phyloP scores from a whole-genome alignment of 2,113 vertebrate genomes.

The Myrmecophaga tridactyla region DNA sequence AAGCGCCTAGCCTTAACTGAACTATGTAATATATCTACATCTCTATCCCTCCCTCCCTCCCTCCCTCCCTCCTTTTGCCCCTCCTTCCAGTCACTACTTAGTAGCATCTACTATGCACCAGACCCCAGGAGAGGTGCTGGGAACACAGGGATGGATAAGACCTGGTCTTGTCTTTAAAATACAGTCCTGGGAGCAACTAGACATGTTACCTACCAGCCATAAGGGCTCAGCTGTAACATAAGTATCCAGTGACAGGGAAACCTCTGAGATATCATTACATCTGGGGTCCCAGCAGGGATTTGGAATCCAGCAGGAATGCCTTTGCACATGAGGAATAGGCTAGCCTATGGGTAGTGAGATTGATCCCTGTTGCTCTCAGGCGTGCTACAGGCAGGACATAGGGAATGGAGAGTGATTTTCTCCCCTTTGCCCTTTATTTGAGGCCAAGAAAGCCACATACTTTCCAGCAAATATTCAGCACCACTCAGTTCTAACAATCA shows the following conservation, averaged over 20 bases:
- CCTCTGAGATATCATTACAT: background rate
- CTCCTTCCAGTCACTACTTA: background rate
- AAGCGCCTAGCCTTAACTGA: background rate
- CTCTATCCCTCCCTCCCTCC: background rate
- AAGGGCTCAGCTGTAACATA: accelerated
- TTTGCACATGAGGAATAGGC: background rate
- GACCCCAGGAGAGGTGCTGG: background rate
- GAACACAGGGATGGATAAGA: background rate
- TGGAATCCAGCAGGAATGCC: background rate
- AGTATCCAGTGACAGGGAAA: background rate
- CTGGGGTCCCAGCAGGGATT: background rate
- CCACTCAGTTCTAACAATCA: slow-evolving; percentile 57
- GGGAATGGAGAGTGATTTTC: background rate
- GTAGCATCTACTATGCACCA: background rate
- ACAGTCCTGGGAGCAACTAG: background rate
- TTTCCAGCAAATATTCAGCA: slow-evolving; percentile 66
- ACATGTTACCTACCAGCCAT: background rate
- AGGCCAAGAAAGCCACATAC: background rate
- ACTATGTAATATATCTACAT: background rate
- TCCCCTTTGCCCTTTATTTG: slow-evolving; percentile 29
- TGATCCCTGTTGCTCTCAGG: background rate
- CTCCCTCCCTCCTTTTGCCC: background rate
- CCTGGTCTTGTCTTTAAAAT: background rate
- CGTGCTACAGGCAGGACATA: background rate
- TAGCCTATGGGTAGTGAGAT: background rate